Conservation (phyloP, 2,113 vertebrate species). For the Dipodomys spectabilis region DNA sequence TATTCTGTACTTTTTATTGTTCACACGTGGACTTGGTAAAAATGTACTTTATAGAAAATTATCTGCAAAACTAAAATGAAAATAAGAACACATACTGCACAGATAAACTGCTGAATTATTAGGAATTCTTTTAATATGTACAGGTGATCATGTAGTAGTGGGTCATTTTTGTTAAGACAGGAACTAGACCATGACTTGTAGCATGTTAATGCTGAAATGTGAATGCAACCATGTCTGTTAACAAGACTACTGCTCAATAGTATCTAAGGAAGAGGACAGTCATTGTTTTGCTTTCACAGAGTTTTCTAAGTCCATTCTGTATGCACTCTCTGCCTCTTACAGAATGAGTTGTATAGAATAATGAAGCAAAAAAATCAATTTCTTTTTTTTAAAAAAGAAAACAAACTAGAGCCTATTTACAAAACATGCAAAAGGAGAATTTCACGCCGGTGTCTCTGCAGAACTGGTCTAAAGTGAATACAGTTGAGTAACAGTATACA, state of each 20-base stretch:
- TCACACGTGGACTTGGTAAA: slow-evolving; percentile 82
- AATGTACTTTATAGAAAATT: slow-evolving; percentile 85
- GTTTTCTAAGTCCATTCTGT: slow-evolving; percentile 59
- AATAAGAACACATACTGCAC: slow-evolving; percentile 72
- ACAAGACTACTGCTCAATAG: slow-evolving; percentile 61
- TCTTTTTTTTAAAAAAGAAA: neutral
- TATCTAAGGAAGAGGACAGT: slow-evolving; percentile 71
- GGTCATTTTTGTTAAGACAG: slow-evolving; percentile 72
- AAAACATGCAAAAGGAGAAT: slow-evolving; percentile 85
- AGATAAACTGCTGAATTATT: slow-evolving; percentile 73
- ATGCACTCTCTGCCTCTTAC: slow-evolving; percentile 37
- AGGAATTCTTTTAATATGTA: slow-evolving; percentile 79
- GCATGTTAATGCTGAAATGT: slow-evolving; percentile 58
- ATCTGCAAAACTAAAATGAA: slow-evolving; percentile 84
- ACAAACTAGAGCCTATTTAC: slow-evolving; percentile 77
- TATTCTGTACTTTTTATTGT: slow-evolving; percentile 74
- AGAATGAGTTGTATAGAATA: slow-evolving; percentile 52
- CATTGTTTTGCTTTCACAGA: slow-evolving; percentile 59
- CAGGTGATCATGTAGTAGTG: slow-evolving; percentile 69
- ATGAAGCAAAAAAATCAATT: slow-evolving; percentile 52
- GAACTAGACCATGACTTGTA: slow-evolving; percentile 65
- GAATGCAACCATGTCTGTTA: slow-evolving; percentile 69
- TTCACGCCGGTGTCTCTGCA: slow-evolving; percentile 60
- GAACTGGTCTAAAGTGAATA: slow-evolving; percentile 61
- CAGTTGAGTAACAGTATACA: slow-evolving; percentile 68